These are phyloP conservation scores for Torymus tubicola DNA, from an alignment of 2,888 invertebrate genomes.

Conservation along the genomic window DNA sequence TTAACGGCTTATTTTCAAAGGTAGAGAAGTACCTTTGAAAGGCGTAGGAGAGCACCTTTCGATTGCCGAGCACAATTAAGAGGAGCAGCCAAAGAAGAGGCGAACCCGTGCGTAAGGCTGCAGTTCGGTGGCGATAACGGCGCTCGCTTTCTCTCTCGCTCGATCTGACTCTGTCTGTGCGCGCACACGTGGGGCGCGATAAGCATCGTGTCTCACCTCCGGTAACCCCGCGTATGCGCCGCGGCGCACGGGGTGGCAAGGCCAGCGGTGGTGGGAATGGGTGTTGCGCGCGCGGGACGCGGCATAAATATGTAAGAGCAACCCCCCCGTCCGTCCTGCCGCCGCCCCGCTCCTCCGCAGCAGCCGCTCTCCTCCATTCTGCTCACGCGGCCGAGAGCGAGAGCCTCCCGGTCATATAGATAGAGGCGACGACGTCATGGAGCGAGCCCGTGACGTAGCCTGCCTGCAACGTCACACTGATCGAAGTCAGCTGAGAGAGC, in stretches of 20 bases:
- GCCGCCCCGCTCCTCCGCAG: conserved; percentile 54
- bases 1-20: no score
- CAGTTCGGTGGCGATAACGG: no score
- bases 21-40: no score
- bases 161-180: not conserved
- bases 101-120: no score
- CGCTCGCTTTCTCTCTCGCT: no score
- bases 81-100: no score
- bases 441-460: conserved; percentile 67
- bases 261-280: conserved; percentile 58
- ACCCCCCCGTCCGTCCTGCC: conserved; percentile 64
- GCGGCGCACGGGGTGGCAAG: not conserved
- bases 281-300: conserved; percentile 73
- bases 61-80: no score
- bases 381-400: conserved; percentile 63
- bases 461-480: conserved; percentile 72
- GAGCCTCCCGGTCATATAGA: conserved; percentile 61
- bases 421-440: conserved; percentile 66
- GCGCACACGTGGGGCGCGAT: conserved; percentile 9
- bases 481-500: conserved; percentile 73
- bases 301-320: conserved; percentile 76
- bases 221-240: no score
- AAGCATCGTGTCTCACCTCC: conserved; percentile 34
- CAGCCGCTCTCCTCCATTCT: conserved; percentile 52
- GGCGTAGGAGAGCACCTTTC: no score